Evolutionary conservation across 1,140 invertebrate genomes (phyloP), one percentile per base, ranked within the genome.

Genomic region (Pseudobourletiella spinata): DNA sequence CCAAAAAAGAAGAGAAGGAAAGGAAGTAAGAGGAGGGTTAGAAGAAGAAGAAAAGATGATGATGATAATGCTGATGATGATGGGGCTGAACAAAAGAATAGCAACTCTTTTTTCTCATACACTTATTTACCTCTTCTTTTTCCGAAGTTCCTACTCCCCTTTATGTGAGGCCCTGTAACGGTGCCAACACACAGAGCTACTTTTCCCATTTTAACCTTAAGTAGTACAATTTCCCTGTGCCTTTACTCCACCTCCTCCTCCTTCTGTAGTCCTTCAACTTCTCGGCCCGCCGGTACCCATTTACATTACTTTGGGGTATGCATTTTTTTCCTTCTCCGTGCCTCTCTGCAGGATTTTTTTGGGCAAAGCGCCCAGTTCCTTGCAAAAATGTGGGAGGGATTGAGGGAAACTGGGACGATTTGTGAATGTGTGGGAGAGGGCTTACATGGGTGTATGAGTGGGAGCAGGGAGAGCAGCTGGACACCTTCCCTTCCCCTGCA

Each of bases 31-130:
- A 51, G 57, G 35, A 29, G 43, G 30, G 44, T 44, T 14, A 6
- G 16, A 24, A 24, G 29, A 52, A 26, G 18, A 29, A 26, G n/a
- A 6, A 39, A 22, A 35, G 29, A 48, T 50, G 44, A n/a, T n/a
- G n/a, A n/a, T n/a, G n/a, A n/a, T n/a, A n/a, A n/a, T n/a, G n/a
- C n/a, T n/a, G n/a, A n/a, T n/a, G n/a, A n/a, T n/a, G n/a, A n/a
- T n/a, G n/a, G n/a, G n/a, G n/a, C n/a, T n/a, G n/a, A n/a, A n/a
- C n/a, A n/a, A n/a, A n/a, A n/a, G n/a, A n/a, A n/a, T n/a, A 46
- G 20, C 28, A 35, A 50, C 57, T 59, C 28, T 52, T 26, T 52
- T 25, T 59, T 43, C 20, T 48, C 44, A 30, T 30, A 35, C 57
- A 32, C 44, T 30, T 30, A 24, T 48, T 28, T 25, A 50, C 22